Base-by-base conservation (phyloP, 2,113 vertebrate species). In the Orientallactaga bullata region DNA sequence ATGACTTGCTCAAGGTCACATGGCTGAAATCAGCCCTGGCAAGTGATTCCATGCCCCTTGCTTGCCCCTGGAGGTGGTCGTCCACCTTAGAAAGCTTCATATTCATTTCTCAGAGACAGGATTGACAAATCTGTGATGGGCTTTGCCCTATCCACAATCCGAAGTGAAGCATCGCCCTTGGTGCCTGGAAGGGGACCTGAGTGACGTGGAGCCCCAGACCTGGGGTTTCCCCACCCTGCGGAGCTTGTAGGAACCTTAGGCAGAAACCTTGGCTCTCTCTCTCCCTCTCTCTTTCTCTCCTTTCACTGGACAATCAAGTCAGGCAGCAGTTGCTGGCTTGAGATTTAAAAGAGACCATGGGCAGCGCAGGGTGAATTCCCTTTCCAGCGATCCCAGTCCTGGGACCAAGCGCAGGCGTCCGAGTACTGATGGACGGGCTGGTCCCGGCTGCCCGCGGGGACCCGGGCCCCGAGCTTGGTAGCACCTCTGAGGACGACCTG, bases 1-100 rank as follows among this genome's bases (percentile, higher is more conserved):
- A 71, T 21, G 88, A 94, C 47, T 82, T 58, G 81, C 55, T 97
- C 95, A 97, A 97, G 97, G 97, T 97, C 95, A 97, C 71, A 7
- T 76, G 90, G 69, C 71, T 58, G 23, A 77, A 94, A 61, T 71
- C 87, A n/a, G 63, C 51, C 76, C 28, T n/a, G 73, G 42, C 77
- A 84, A 35, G 21, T 68, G 37, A 30, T 61, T 3, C 63, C 17
- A 16, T 8, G 28, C 15, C 76, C 35, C 71, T 30, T 6, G 10
- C 71, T 30, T 6, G 10, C 20, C 55, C 24, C 47, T 42, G 81
- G 26, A 20, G 23, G 35, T 24, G 20, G 60, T 78, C 11, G 0
- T 35, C 60, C 69, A 76, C 92, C 74, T 76, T 26, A 58, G 73
- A 93, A n/a, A 28, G 21, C 60, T 88, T 95, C 66, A 28, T 24